Conservation (phyloP, 2,888 invertebrate genomes). For the Dendrolimus pini region DNA sequence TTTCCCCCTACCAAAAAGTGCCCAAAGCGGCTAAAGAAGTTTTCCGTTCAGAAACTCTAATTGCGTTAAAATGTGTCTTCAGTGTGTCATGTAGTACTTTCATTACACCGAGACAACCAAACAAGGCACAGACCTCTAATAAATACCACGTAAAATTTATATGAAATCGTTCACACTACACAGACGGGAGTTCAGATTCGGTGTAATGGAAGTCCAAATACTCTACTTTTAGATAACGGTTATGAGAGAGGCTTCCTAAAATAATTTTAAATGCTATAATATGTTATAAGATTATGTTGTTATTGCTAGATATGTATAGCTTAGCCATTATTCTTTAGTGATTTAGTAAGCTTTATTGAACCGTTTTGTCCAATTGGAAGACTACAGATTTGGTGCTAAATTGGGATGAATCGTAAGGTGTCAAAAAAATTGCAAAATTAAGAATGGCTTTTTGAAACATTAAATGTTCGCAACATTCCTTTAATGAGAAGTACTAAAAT, state of each 20-base stretch:
- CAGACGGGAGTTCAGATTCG: no score
- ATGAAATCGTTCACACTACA: no score
- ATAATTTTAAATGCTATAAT: constrained; percentile 54
- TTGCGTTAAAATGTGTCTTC: no score
- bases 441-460: constrained; percentile 12
- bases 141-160: no score
- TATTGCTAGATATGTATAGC: constrained; percentile 72
- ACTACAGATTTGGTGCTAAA: constrained; percentile 75
- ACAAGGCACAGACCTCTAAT: no score
- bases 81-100: no score
- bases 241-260: constrained; percentile 69
- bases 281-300: constrained; percentile 72
- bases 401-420: constrained; percentile 49
- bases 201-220: no score
- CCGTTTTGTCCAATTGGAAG: constrained; percentile 70
- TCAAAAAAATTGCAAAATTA: constrained; percentile 10
- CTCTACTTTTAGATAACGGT: no score
- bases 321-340: constrained; percentile 71
- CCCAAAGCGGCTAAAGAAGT: no score
- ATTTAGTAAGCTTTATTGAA: constrained; percentile 65
- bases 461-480: constrained; percentile 64
- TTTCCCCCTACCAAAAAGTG: no score
- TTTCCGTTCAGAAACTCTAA: no score
- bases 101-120: no score
- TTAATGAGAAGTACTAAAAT: constrained; percentile 41